These are phyloP conservation scores for Sebastes taczanowskii DNA, from an alignment of 2,797 vertebrate species.

Conservation along the genomic window DNA sequence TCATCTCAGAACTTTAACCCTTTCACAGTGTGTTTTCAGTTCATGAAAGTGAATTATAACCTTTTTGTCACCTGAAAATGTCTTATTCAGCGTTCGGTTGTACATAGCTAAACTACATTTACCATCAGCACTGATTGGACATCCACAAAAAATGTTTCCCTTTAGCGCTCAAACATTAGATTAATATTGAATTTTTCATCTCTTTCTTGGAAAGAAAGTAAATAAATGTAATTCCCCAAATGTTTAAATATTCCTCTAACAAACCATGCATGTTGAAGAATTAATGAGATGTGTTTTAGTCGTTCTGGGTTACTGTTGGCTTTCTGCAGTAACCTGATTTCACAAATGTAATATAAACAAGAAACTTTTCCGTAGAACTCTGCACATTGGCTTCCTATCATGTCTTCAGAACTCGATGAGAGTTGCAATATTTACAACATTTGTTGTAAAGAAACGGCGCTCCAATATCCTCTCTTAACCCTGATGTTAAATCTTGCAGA, in stretches of 20 bases:
- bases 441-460: background rate
- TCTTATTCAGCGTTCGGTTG: no score
- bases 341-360: background rate
- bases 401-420: background rate
- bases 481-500: constrained; percentile 21
- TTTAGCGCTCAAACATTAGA: background rate
- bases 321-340: background rate
- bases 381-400: background rate
- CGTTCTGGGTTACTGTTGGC: background rate
- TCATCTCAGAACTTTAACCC: no score
- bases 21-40: no score
- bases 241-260: background rate
- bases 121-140: no score
- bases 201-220: no score
- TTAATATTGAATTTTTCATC: no score
- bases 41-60: no score
- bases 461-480: constrained; percentile 9
- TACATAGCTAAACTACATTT: no score
- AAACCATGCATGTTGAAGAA: background rate
- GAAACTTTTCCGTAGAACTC: background rate
- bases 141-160: background rate
- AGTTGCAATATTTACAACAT: constrained; percentile 8
- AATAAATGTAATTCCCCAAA: background rate
- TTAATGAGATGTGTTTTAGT: background rate
- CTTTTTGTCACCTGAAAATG: no score